Percentiles rank a stretch among this genome's conserved stretches.
Evolutionary conservation across 2,113 vertebrate genomes (phyloP).

Genomic region (Lampris megalopsis): DNA sequence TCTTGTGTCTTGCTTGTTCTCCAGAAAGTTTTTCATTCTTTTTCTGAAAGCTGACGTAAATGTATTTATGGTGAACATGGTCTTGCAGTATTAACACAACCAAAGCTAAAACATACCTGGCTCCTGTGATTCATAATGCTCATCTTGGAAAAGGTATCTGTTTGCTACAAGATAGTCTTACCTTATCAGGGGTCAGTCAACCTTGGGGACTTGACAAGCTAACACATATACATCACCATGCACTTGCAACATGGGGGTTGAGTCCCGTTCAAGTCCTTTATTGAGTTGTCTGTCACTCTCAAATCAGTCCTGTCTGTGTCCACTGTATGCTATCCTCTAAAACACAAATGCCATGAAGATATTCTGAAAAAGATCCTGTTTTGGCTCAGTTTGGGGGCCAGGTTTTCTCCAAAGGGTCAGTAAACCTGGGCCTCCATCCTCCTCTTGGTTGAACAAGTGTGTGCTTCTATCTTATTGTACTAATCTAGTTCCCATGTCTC

Average conservation of each 20-base stretch:
- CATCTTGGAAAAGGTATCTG: neutral
- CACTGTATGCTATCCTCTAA: neutral
- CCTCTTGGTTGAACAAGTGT: constrained; percentile 54
- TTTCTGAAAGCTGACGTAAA: constrained; percentile 4
- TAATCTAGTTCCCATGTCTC: constrained; percentile 94
- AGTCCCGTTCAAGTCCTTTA: neutral
- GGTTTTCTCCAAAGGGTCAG: constrained; percentile 26
- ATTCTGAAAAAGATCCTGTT: neutral
- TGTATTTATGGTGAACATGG: neutral
- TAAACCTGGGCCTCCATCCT: constrained; percentile 19
- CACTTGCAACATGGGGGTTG: neutral
- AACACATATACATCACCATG: neutral
- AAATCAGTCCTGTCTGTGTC: constrained; percentile 14
- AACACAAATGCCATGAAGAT: neutral
- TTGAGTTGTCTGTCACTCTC: constrained; percentile 1
- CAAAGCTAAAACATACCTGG: neutral
- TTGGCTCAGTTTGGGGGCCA: constrained; percentile 1
- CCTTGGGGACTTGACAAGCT: neutral
- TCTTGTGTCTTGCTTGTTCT: neutral
- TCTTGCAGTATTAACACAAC: constrained; percentile 10
- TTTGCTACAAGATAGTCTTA: neutral
- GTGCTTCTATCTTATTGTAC: constrained; percentile 79
- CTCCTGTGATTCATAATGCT: neutral
- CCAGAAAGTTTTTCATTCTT: neutral
- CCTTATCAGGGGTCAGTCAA: neutral